These are phyloP conservation scores for Balanococcus diminutus DNA, from an alignment of 2,888 invertebrate species.

Conservation along the genomic window DNA sequence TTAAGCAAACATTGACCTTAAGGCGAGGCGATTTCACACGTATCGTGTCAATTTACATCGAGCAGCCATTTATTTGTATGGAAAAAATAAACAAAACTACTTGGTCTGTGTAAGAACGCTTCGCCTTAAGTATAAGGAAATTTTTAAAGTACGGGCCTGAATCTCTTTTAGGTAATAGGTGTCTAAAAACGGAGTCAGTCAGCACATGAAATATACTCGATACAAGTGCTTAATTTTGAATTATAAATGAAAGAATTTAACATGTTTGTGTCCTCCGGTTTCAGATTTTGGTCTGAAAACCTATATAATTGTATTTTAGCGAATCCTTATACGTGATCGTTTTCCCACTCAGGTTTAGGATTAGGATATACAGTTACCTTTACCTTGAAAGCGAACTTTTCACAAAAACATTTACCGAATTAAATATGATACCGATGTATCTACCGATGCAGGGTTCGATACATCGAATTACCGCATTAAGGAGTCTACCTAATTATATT, in stretches of 20 bases:
- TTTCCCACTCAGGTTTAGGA: background rate
- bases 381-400: background rate
- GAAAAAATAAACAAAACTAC: too few relatives aligned
- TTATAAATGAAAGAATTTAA: background rate
- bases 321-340: slow-evolving; percentile 5
- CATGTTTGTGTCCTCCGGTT: background rate
- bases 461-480: background rate
- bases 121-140: too few relatives aligned
- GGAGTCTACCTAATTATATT: background rate
- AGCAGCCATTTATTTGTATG: too few relatives aligned
- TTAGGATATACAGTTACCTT: background rate
- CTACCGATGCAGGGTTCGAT: too few relatives aligned
- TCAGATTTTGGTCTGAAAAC: background rate
- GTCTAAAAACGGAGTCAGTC: too few relatives aligned
- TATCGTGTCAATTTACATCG: too few relatives aligned
- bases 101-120: too few relatives aligned
- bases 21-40: too few relatives aligned
- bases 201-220: background rate
- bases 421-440: background rate
- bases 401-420: background rate
- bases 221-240: background rate
- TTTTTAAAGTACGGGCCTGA: too few relatives aligned
- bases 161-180: too few relatives aligned
- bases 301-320: background rate
- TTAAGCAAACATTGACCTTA: too few relatives aligned